Base-by-base conservation (phyloP, 2,797 vertebrate species). In the Acipenser ruthenus region DNA sequence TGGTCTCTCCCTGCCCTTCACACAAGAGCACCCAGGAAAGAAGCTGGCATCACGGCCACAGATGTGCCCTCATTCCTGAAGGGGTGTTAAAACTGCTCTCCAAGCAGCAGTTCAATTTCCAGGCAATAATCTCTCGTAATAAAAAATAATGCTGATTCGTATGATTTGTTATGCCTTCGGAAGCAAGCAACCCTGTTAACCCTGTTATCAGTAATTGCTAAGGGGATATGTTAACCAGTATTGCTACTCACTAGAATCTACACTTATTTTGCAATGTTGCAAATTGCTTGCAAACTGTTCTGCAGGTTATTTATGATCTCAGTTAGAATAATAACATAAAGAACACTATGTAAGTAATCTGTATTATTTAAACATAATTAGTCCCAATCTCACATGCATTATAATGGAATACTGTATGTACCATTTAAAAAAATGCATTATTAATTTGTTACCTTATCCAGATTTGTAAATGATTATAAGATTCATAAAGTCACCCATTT, bases 1-100 rank as follows among this genome's bases (percentile, higher is more conserved):
- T 79, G 72, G 76, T 82, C 70, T 74, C 75, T 72, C 71, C 67
- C 68, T 75, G 82, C 77, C 87, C 88, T 87, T 87, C 87, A 89
- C 83, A 85, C 81, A 63, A 65, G 71, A 73, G 79, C 81, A 75
- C 71, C 75, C 67, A 66, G 67, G 72, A 84, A 83, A 85, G 64
- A 80, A 84, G 81, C 77, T 75, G 75, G 75, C 78, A n/a, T 58
- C 55, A 77, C 66, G 64, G 63, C 67, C 61, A 66, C 75, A 74
- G 72, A 60, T 65, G 72, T 78, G 74, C 74, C 69, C 37, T 56
- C 76, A 72, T 71, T 68, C 78, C 80, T 80, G 82, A 79, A 74
- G 75, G 71, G 75, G 77, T 80, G 87, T 89, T 87, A 86, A 74
- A 71, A 70, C 73, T 37, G 23, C 74, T 78, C 69, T 71, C 79